These are phyloP conservation scores for Euura lappo DNA, from an alignment of 1,140 invertebrate species.

Conservation along the genomic window DNA sequence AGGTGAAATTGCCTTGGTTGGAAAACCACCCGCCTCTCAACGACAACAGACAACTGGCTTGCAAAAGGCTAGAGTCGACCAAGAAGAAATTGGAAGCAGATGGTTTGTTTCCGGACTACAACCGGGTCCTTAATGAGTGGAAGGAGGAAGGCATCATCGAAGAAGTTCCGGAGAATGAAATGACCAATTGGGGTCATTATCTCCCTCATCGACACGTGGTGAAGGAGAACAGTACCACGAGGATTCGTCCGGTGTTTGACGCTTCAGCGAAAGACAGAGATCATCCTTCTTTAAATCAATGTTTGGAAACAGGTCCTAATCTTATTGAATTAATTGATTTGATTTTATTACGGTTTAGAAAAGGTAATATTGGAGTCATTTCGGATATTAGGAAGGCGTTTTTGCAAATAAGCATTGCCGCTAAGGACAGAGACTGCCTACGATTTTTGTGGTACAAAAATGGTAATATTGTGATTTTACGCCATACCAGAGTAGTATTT, in stretches of 20 bases:
- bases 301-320: conserved; percentile 47
- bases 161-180: conserved; percentile 29
- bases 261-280: conserved; percentile 25
- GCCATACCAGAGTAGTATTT: conserved; percentile 30
- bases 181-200: conserved; percentile 27
- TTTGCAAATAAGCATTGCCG: conserved; percentile 36
- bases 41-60: conserved; percentile 20
- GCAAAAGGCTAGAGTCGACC: conserved; percentile 25
- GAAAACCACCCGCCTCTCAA: no score
- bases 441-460: conserved; percentile 37
- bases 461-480: conserved; percentile 25
- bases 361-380: conserved; percentile 33
- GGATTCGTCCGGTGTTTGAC: conserved; percentile 31
- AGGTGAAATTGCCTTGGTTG: conserved; percentile 41
- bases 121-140: conserved; percentile 40
- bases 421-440: conserved; percentile 36
- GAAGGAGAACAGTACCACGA: conserved; percentile 35
- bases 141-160: conserved; percentile 39
- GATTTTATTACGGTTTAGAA: conserved; percentile 49
- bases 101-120: conserved; percentile 35
- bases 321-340: conserved; percentile 49
- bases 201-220: conserved; percentile 28
- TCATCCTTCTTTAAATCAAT: conserved; percentile 46
- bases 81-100: conserved; percentile 28
- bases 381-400: conserved; percentile 30